Base-by-base conservation (phyloP, 2,888 invertebrate species). In the Leucania comma region DNA sequence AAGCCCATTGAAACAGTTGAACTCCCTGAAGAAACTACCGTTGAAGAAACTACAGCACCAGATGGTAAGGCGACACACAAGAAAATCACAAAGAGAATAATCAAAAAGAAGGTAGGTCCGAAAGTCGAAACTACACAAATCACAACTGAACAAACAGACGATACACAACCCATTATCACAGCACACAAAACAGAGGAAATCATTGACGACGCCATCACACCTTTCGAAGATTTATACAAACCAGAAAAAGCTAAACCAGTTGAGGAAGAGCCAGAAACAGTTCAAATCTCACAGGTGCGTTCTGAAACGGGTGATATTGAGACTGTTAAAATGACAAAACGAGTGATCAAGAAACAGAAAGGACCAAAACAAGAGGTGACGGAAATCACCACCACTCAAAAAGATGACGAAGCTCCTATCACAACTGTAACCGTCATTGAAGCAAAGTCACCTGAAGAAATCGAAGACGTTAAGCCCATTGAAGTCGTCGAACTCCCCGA, bases 381-480 rank as follows among this genome's bases (percentile, higher is more conserved):
- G 0, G 87, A 88, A 73, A 87, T 86, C 0, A 85, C 79, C 0
- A 69, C 69, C 0, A 24, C 58, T 0, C 17, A 70, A 32, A 58
- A 51, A 20, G 82, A 80, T 14, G 80, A 86, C 29, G 79, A 80
- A 24, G 75, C 63, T 0, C 82, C 82, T 0, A 71, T 78, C 0
- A 87, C 85, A 0, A 87, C 84, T 0, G 83, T 88, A 0, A 84
- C 75, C 0, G 81, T 89, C 0, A 95, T 95, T 80, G 93, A 82
- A 88, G 94, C 87, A 78, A 85, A 80, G 88, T 90, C 38, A 79
- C 91, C 80, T 82, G 92, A 54, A 70, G 20, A 50, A 14, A 67
- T 42, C 0, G 26, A 72, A 20, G 50, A 73, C 0, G 32, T 48
- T 0, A n/a, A 91, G 10, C 78, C 76, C 0, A 32, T 76, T 1